Base-by-base conservation (phyloP, 2,888 invertebrate genomes). In the Ethmia dodecea region DNA sequence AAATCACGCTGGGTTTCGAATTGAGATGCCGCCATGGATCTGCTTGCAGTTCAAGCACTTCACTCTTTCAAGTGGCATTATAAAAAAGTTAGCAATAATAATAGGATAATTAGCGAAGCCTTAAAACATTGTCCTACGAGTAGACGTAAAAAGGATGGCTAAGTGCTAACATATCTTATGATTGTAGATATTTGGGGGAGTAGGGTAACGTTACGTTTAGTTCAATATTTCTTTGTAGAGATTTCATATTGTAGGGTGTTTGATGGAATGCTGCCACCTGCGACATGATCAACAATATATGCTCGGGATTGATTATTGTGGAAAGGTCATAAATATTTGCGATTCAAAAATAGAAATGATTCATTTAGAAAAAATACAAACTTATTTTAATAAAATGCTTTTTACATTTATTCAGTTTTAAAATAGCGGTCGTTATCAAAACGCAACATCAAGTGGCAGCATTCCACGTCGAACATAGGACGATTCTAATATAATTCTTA, bases 401-500 rank as follows among this genome's bases (percentile, higher is more conserved):
- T 43, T 38, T 38, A 35, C 33, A 28, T 31, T 32, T 32, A 26
- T 16, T 27, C n/a, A 28, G 9, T 26, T 15, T 26, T 47, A 50
- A 38, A 40, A 38, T 22, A 22, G 22, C 22, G 22, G 22, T 22
- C 22, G n/a, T 22, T 22, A 47, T 47, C 40, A 43, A 44, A 48
- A 38, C 37, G 41, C 42, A 33, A 37, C 33, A 38, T 38, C 31
- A 47, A 48, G 52, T 52, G 68, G 49, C 33, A 72, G 77, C 80
- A 81, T 80, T 81, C 58, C 74, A 73, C 43, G 40, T 39, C 55
- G 59, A 75, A 59, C 73, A 60, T 66, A 63, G 84, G 84, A 81
- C 84, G 84, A 84, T 84, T 76, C 72, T 83, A 78, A 84, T 84
- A 86, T 86, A 84, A 86, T 86, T 86, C 84, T 86, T 84, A 84